phyloP scores from a whole-genome alignment of 2,113 vertebrate species.

The Protomyctophum bolini region DNA sequence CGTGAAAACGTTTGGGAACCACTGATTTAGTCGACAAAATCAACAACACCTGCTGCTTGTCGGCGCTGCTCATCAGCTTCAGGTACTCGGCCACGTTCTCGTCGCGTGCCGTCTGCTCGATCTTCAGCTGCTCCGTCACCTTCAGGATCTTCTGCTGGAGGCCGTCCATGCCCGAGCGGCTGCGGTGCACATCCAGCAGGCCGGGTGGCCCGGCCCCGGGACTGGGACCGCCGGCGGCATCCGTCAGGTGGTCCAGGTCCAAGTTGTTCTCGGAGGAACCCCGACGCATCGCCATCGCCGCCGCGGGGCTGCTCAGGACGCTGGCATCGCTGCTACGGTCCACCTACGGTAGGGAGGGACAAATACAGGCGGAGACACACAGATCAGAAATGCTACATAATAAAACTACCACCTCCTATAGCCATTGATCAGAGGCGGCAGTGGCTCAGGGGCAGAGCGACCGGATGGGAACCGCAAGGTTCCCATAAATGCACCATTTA shows the following conservation, averaged over 20 bases:
- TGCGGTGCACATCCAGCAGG: conserved; percentile 81
- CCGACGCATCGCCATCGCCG: conserved; percentile 72
- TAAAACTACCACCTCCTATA: too few relatives aligned
- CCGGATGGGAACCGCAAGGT: too few relatives aligned
- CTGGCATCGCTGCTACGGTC: conserved; percentile 82
- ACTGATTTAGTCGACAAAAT: too few relatives aligned
- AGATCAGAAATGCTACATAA: conserved; percentile 12
- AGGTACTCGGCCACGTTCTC: conserved; percentile 95
- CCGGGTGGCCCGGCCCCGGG: conserved; percentile 52
- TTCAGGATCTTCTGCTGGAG: conserved; percentile 97
- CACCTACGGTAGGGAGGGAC: conserved; percentile 61
- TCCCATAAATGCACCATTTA: not conserved
- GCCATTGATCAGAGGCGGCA: too few relatives aligned
- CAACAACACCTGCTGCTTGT: conserved; percentile 85
- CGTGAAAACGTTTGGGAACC: too few relatives aligned
- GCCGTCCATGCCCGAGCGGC: conserved; percentile 88
- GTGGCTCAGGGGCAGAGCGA: too few relatives aligned
- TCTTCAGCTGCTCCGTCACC: conserved; percentile 95
- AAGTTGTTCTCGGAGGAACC: conserved; percentile 81
- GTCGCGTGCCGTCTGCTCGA: conserved; percentile 92
- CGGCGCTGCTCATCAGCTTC: conserved; percentile 93
- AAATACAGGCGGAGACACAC: not conserved
- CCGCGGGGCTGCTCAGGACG: conserved; percentile 65
- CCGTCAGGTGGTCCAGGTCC: conserved; percentile 55
- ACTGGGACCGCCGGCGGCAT: conserved; percentile 30